Evolutionary conservation across 2,888 invertebrate genomes (phyloP).

Genomic region (Ophion ventricosus): DNA sequence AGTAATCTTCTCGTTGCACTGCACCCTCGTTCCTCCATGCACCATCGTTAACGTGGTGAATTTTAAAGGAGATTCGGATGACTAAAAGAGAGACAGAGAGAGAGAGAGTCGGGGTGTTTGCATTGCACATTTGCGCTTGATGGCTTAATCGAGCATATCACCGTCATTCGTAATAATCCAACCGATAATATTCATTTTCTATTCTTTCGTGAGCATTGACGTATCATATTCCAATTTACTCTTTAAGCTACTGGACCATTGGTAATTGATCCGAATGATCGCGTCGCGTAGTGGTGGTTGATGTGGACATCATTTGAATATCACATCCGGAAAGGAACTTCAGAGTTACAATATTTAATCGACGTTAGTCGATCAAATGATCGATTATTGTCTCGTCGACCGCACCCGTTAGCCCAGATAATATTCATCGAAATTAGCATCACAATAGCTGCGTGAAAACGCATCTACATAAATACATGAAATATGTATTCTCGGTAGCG

Average conservation of each 20-base stretch:
- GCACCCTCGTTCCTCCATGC: constrained; percentile 22
- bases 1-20: constrained; percentile 32
- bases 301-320: constrained; percentile 9
- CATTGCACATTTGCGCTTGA: background rate
- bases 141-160: constrained; percentile 26
- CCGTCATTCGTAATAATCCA: constrained; percentile 12
- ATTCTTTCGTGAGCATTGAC: background rate
- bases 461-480: constrained; percentile 7
- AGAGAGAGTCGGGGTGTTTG: too few relatives aligned
- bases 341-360: background rate
- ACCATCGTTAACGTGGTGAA: constrained; percentile 42
- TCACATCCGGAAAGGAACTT: background rate
- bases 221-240: background rate
- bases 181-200: constrained; percentile 14
- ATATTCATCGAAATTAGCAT: constrained; percentile 58
- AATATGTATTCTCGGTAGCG: background rate
- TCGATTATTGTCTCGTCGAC: constrained; percentile 59
- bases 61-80: constrained; percentile 1
- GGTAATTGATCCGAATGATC: background rate
- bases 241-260: background rate
- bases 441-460: constrained; percentile 48
- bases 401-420: constrained; percentile 39
- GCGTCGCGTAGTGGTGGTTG: background rate
- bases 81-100: too few relatives aligned
- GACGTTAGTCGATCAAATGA: constrained; percentile 16